phyloP scores from a whole-genome alignment of 2,113 vertebrate genomes.

The Heterotilapia buettikoferi region DNA sequence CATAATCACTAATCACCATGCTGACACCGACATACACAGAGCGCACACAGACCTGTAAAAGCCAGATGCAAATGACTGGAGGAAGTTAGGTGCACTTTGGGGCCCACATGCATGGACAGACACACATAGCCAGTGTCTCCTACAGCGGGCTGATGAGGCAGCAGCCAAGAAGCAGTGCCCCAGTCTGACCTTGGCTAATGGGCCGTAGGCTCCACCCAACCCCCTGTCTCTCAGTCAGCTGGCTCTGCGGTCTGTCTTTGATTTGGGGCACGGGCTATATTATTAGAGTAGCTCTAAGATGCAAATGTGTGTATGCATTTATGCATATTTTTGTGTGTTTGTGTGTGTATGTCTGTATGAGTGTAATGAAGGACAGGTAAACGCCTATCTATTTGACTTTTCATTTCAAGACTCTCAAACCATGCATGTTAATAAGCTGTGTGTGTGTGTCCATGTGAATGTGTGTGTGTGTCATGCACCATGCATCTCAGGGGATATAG shows the following conservation, averaged over 20 bases:
- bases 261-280: not conserved
- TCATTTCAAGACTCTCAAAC: not conserved
- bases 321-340: not conserved
- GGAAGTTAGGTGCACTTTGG: conserved; percentile 25
- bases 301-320: not conserved
- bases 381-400: not conserved
- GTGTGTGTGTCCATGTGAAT: not conserved
- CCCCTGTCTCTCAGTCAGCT: conserved; percentile 33
- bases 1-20: conserved; percentile 67
- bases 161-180: conserved; percentile 38
- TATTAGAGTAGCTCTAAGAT: not conserved
- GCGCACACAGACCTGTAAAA: not conserved
- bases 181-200: conserved; percentile 62
- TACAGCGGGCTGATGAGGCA: conserved; percentile 43
- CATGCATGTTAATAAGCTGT: not conserved
- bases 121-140: not conserved
- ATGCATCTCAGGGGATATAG: not conserved
- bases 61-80: conserved; percentile 38
- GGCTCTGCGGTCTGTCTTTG: conserved; percentile 23
- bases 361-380: not conserved
- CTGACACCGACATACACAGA: not conserved
- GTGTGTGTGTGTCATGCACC: not conserved
- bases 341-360: not conserved
- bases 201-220: conserved; percentile 43
- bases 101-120: conserved; percentile 1